Evolutionary conservation across 2,113 vertebrate species (phyloP), one percentile per base, ranked within the genome.

Genomic region (Laticauda colubrina): DNA sequence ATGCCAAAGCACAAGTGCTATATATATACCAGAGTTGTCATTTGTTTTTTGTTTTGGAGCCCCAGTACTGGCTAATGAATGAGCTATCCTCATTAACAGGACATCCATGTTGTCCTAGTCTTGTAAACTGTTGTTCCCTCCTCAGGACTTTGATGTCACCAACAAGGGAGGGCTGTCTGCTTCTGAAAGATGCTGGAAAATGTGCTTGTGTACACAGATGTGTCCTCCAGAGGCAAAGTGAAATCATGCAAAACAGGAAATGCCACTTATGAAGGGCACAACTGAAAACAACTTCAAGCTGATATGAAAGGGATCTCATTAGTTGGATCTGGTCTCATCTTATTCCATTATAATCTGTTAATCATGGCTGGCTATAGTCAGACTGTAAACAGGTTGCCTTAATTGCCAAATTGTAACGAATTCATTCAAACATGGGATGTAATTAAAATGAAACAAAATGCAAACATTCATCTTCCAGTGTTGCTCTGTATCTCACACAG

Each of bases 71-170:
- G 94, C 99, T 98, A 4, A 99, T 99, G 97, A 99, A 99, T 34
- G 99, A 99, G 85, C 98, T 98, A 3, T 99, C 98, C 94, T 99
- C 98, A 0, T 99, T 99, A 99, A 99, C 96, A 98, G 98, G 93
- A 98, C 98, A 53, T 98, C 99, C 91, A 98, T 98, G 1, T 98
- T 99, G 96, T 98, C 98, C 0, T 98, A 99, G 3, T 98, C 98
- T 0, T 98, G 98, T 96, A 99, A 96, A 87, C 98, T 99, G 98
- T 99, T 98, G 0, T 39, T 98, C 98, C 0, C 98, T 99, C 81
- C 98, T 98, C 89, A 98, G 94, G 5, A 96, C 96, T 57, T 98
- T 98, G 53, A 98, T 98, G 2, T 98, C 97, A 0, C 95, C 97
- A 0, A 97, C 98, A 90, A 99, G 96, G 0, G 98, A 99, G 0